phyloP scores from a whole-genome alignment of 1,140 invertebrate species.

The Zeugodacus cucurbitae region DNA sequence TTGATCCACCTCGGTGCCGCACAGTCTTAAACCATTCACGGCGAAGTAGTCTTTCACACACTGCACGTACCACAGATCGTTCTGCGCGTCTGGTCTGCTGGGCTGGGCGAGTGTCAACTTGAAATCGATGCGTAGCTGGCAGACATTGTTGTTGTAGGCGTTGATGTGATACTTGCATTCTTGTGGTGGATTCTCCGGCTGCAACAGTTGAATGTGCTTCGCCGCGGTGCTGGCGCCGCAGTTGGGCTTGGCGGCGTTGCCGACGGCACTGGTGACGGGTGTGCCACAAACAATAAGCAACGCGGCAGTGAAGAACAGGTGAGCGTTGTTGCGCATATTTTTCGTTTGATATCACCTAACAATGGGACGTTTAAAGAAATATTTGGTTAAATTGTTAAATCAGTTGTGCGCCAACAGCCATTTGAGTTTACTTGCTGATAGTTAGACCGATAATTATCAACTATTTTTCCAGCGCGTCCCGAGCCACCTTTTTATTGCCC shows the following conservation, averaged over 20 bases:
- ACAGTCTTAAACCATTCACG: conserved; percentile 52
- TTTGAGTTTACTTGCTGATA: not conserved
- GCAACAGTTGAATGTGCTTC: conserved; percentile 55
- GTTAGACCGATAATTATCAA: not conserved
- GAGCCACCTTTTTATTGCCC: not conserved
- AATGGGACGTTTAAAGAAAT: not conserved
- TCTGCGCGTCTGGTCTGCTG: not conserved
- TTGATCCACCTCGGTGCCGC: conserved; percentile 55
- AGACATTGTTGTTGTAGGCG: conserved; percentile 56
- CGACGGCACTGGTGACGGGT: conserved; percentile 41
- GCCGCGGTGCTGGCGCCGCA: conserved; percentile 54
- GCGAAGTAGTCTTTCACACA: conserved; percentile 55
- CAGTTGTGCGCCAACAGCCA: not conserved
- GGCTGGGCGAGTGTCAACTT: conserved; percentile 53
- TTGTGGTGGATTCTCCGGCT: conserved; percentile 52
- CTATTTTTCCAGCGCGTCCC: not conserved
- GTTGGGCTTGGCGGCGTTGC: conserved; percentile 51
- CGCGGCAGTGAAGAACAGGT: not conserved
- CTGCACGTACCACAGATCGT: conserved; percentile 49
- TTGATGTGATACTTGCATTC: conserved; percentile 54
- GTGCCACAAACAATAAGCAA: not conserved
- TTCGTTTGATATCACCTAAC: not conserved
- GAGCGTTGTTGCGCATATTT: not conserved
- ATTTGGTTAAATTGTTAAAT: not conserved
- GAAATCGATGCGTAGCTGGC: conserved; percentile 60